Base-by-base conservation (phyloP, 2,888 invertebrate genomes). In the Drosophila pullipes region DNA sequence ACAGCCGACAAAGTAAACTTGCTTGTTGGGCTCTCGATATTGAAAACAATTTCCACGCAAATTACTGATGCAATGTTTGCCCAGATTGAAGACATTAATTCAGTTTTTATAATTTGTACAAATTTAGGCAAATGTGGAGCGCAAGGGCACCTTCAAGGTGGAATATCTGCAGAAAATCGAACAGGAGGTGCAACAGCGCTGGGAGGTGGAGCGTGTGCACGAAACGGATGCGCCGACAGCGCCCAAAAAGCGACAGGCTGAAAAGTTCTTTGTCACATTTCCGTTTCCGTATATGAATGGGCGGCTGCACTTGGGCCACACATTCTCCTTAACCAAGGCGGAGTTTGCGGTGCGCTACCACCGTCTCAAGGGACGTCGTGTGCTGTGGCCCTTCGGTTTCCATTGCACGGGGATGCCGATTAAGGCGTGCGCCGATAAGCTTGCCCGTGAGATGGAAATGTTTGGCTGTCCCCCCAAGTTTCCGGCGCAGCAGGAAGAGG, bases 241-340 rank as follows among this genome's bases (percentile, higher is more conserved):
- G 9, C 93, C 94, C 71, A 95, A 94, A 72, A 95, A 95, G 86
- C 93, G 94, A 22, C 91, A 92, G 10, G 94, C 95, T 89, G 97
- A 97, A 76, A 99, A 99, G 92, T 99, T 97, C 92, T 94, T 99
- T 82, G 97, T 97, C 41, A 98, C 98, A 3, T 99, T 99, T 94
- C 99, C 99, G 1, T 99, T 96, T 94, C 99, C 99, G 0, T 99
- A 99, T 92, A 99, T 99, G 99, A 99, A 99, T 95, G 99, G 99
- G 13, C 96, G 98, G 54, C 95, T 99, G 64, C 99, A 99, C 95
- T 94, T 99, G 81, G 99, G 99, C 0, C 99, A 99, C 93, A 98
- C 98, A 18, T 99, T 99, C 94, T 97, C 99, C 5, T 93, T 99
- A 55, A 98, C 99, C 11, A 99, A 99, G 94, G 98, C 98, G 92